These are phyloP conservation scores for Rutpela maculata DNA, from an alignment of 2,888 invertebrate genomes.

Conservation along the genomic window DNA sequence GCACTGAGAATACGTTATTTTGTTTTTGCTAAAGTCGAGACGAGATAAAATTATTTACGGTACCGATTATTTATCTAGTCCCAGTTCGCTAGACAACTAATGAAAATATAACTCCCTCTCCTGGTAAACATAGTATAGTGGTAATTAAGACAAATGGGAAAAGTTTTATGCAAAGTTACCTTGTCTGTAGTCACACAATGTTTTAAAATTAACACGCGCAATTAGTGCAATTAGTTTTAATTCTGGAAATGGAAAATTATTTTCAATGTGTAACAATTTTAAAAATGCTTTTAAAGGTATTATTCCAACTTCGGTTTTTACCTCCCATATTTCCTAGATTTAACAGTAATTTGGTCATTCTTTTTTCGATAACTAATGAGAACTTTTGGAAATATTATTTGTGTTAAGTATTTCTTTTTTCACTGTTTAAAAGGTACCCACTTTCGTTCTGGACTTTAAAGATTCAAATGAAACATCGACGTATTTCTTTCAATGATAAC, in stretches of 20 bases:
- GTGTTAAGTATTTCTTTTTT: no score
- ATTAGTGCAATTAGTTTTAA: conserved; percentile 2
- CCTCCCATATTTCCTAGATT: no score
- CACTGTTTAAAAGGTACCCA: no score
- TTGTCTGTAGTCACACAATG: not conserved
- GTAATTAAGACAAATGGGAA: conserved; percentile 36
- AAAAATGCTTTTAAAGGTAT: not conserved
- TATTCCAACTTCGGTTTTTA: no score
- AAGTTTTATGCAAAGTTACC: conserved; percentile 34
- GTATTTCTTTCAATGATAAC: no score
- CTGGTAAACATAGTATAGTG: conserved; percentile 16
- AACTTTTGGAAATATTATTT: no score
- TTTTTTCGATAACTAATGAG: no score
- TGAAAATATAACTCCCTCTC: conserved; percentile 35
- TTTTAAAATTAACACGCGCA: conserved; percentile 16
- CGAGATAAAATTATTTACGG: conserved; percentile 35
- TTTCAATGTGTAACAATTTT: not conserved
- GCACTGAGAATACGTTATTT: conserved; percentile 15
- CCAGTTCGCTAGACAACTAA: conserved; percentile 32
- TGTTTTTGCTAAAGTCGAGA: conserved; percentile 39
- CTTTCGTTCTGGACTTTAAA: no score
- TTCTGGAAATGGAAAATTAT: not conserved
- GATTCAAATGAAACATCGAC: no score
- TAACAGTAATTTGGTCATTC: no score
- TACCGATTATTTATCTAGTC: conserved; percentile 33